Evolutionary conservation across 2,113 vertebrate species (phyloP).

Genomic region (Gymnarchus niloticus): DNA sequence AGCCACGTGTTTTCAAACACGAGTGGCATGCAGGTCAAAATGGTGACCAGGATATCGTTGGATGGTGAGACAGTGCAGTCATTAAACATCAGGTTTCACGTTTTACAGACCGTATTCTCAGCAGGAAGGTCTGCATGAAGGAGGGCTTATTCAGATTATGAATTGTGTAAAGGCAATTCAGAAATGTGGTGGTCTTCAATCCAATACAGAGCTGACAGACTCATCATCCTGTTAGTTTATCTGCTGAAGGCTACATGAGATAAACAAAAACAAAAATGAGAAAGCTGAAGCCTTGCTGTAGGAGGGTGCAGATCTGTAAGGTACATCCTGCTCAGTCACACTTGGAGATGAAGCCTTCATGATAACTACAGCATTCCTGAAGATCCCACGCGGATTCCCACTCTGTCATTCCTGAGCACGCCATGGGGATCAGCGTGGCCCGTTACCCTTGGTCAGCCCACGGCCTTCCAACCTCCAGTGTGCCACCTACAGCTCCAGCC

Average conservation of each 20-base stretch:
- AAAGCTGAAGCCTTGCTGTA: conserved; percentile 7
- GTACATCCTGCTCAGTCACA: conserved; percentile 15
- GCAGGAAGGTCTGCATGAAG: conserved; percentile 30
- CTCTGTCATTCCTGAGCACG: conserved; percentile 28
- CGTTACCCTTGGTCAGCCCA: conserved; percentile 15
- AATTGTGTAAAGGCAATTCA: not conserved
- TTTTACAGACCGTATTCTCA: conserved; percentile 34
- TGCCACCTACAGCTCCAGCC: not conserved
- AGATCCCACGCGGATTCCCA: not conserved
- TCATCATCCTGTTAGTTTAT: conserved; percentile 23
- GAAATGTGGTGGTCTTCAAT: conserved; percentile 38
- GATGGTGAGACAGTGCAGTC: conserved; percentile 53
- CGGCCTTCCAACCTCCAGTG: not conserved
- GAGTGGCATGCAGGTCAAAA: conserved; percentile 48
- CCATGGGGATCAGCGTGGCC: conserved; percentile 22
- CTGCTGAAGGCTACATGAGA: conserved; percentile 18
- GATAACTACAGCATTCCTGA: conserved; percentile 17
- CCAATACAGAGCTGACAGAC: conserved; percentile 42
- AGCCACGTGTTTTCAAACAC: conserved; percentile 39
- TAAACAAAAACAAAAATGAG: conserved; percentile 23
- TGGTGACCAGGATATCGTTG: conserved; percentile 22
- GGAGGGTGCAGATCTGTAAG: not conserved
- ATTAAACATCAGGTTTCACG: conserved; percentile 52
- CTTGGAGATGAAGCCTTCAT: conserved; percentile 21
- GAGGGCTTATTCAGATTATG: conserved; percentile 30